Base-by-base conservation (phyloP, 2,888 invertebrate genomes). In the Cephus pygmeus region DNA sequence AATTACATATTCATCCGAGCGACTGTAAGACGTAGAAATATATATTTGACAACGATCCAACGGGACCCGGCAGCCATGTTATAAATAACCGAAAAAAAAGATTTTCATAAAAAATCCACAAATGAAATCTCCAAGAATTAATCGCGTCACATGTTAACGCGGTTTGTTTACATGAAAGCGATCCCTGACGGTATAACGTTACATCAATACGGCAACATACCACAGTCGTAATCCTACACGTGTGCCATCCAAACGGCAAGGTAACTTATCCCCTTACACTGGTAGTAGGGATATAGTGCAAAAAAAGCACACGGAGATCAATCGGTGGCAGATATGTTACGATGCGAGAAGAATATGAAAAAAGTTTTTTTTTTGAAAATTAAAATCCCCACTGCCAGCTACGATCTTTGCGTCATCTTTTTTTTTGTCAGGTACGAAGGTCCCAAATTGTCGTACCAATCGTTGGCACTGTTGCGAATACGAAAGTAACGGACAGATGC, bases 211-310 rank as follows among this genome's bases (percentile, higher is more conserved):
- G 34, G 74, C 69, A 77, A 77, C 80, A 76, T 82, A 77, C 79
- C 80, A 79, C 81, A 80, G 78, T 69, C 74, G 83, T 82, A 82
- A 85, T 75, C 69, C 77, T 80, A 85, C 35, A 77, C 81, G 76
- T 73, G 68, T 76, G 77, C 79, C 75, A 74, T 81, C 80, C 83
- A 85, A 85, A 83, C 83, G 78, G 73, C 77, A 76, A 40, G 36
- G 84, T 84, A 84, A 83, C 80, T 79, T 35, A 80, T 80, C 79
- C 80, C 40, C 15, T 6, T 40, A 15, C 6, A 40, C 6, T 6
- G 15, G 40, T 6, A 40, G 40, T 15, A 15, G 40, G 40, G 15
- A 40, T 40, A 40, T 15, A 0, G 40, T 40, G 40, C 6, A 36
- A 36, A 36, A 35, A 35, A 6, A 15, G 0, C 4, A 15, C 4